Evolutionary conservation across 1,140 invertebrate species (phyloP), one percentile per base, ranked within the genome.

Genomic region (Diploscapter pachys): DNA sequence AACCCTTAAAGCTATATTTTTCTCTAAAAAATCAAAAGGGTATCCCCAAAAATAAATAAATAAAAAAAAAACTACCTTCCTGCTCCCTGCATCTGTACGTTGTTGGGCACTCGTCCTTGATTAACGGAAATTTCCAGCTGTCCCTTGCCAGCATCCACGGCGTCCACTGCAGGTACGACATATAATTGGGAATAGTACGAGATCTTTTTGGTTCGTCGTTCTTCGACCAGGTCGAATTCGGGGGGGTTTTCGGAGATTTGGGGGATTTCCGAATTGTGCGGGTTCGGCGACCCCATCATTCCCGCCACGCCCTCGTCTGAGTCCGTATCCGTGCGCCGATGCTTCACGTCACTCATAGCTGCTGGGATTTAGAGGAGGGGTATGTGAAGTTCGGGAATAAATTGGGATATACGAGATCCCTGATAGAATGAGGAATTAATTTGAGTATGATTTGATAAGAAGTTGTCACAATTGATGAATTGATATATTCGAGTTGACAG

Each of bases 111-210:
- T 89, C 96, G 93, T 76, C 95, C 95, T 88, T 97, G 93, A 86
- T 98, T 97, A 85, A 98, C 95, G 73, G 94, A 95, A 84, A 97
- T 97, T 89, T 97, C 95, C 80, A 98, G 89, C 87, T 96, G 94
- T 53, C 95, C 95, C 89, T 97, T 94, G 59, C 95, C 95, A 64
- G 94, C 95, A 82, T 94, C 92, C 83, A 92, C 93, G 6, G 95
- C 95, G 88, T 97, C 94, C 82, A 97, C 94, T 82, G 78, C 80
- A 82, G 83, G 83, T 77, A 84, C 81, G 51, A 84, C 83, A 68
- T 84, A 84, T 52, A 84, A 76, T 81, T 84, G 84, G 11, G 80
- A 82, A 52, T 86, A 70, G 75, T 86, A 84, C 13, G 79, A 78
- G 66, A 72, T 56, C 50, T 63, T 76, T 31, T 72, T 78, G 61